Conservation (phyloP, 2,888 invertebrate species). For the Drosophila multiciliata region DNA sequence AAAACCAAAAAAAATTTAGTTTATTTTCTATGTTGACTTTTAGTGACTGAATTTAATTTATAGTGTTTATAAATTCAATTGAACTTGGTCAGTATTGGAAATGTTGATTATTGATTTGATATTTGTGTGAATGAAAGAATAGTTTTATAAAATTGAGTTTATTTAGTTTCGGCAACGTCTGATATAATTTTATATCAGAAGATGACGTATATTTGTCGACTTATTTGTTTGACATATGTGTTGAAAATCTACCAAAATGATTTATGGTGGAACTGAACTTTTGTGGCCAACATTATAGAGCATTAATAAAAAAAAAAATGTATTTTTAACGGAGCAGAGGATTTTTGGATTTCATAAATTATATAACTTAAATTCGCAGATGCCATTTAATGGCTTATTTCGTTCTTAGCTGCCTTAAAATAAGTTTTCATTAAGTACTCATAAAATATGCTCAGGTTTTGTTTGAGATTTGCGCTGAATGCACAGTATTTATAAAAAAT, state of each 20-base stretch:
- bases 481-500: not conserved
- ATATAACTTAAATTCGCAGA: not conserved
- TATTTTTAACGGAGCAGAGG: not conserved
- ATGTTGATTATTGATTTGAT: slow-evolving; percentile 37
- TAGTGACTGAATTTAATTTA: slow-evolving; percentile 75
- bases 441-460: not conserved
- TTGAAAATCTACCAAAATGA: slow-evolving; percentile 20
- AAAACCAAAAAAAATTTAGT: slow-evolving; percentile 8
- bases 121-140: slow-evolving; percentile 12
- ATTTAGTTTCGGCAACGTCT: not conserved
- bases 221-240: slow-evolving; percentile 15
- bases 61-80: slow-evolving; percentile 65
- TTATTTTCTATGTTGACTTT: slow-evolving; percentile 57
- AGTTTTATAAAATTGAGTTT: slow-evolving; percentile 15
- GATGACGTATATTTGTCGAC: slow-evolving; percentile 4
- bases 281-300: not conserved
- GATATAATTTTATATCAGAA: not conserved
- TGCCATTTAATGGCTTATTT: not conserved
- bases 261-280: slow-evolving; percentile 15
- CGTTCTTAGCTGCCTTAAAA: not conserved
- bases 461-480: not conserved
- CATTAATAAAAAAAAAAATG: not conserved
- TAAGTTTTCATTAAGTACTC: not conserved
- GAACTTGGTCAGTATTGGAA: slow-evolving; percentile 58
- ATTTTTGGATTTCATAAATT: not conserved